Evolutionary conservation across 30 jellyfish, hydroid and myxozoan species (phyloP).

Genomic region (Aurelia sp.): DNA sequence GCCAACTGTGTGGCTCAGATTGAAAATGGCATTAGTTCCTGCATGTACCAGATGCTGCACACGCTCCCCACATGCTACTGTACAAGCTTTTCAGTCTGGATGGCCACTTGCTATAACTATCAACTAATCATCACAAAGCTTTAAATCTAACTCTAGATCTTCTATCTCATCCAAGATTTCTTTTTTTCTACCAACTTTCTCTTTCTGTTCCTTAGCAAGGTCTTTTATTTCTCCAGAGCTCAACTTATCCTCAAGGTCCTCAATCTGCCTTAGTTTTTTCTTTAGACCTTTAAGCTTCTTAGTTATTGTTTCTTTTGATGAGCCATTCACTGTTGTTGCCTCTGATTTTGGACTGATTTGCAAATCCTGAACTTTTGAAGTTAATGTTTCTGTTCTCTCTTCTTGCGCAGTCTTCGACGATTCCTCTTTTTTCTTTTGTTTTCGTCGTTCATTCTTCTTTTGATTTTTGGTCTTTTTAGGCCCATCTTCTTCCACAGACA

Average conservation of each 20-base stretch:
- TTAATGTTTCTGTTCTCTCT: conserved; percentile 4
- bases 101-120: too few species aligned
- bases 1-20: too few species aligned
- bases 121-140: conserved; percentile 48
- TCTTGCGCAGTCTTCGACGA: neutral
- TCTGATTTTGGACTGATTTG: neutral
- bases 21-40: too few species aligned
- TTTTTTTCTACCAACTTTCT: conserved; percentile 72
- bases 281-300: conserved; percentile 76
- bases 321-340: neutral
- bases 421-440: conserved; percentile 75
- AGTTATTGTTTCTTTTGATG: conserved; percentile 32
- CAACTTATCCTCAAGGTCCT: conserved; percentile 76
- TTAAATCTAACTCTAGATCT: conserved; percentile 70
- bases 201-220: conserved; percentile 80
- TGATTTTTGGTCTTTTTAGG: conserved; percentile 77
- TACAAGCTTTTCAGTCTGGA: too few species aligned
- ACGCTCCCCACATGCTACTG: too few species aligned
- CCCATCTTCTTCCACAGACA: conserved; percentile 38
- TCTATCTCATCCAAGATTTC: conserved; percentile 79
- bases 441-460: conserved; percentile 87
- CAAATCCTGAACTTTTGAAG: conserved; percentile 8
- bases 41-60: too few species aligned
- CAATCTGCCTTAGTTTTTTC: conserved; percentile 89
- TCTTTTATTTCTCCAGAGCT: conserved; percentile 74